Evolutionary conservation across 2,797 vertebrate genomes (phyloP).

Genomic region (Scyliorhinus canicula): DNA sequence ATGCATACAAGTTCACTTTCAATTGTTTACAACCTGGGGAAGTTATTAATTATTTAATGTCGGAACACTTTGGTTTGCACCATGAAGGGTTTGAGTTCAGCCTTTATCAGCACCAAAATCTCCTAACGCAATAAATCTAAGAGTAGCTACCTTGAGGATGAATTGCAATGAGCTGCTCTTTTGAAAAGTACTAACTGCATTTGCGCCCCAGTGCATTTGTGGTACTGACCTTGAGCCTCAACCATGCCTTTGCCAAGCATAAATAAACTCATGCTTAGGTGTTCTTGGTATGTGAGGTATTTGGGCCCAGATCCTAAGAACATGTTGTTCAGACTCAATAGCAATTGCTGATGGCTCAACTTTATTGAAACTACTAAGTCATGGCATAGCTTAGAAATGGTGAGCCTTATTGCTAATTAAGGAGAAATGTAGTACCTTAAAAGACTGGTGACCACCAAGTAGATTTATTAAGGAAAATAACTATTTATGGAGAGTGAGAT

Average conservation of each 20-base stretch:
- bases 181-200: background rate
- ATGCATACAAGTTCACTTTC: background rate
- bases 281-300: background rate
- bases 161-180: background rate
- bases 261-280: background rate
- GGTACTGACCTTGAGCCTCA: background rate
- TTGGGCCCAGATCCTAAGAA: background rate
- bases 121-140: background rate
- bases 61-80: background rate
- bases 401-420: background rate
- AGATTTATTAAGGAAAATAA: too few species aligned
- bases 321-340: background rate
- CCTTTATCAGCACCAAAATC: background rate
- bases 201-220: background rate
- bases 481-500: too few species aligned
- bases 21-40: background rate
- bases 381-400: background rate
- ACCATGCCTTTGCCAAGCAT: background rate
- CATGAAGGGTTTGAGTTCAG: background rate
- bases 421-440: background rate
- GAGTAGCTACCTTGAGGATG: background rate
- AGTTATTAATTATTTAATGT: background rate
- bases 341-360: background rate
- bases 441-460: too few species aligned
- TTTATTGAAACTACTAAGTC: background rate